phyloP scores from a whole-genome alignment of 37 sponge, comb jelly and placozoan genomes.

The Oscarella lobularis region DNA sequence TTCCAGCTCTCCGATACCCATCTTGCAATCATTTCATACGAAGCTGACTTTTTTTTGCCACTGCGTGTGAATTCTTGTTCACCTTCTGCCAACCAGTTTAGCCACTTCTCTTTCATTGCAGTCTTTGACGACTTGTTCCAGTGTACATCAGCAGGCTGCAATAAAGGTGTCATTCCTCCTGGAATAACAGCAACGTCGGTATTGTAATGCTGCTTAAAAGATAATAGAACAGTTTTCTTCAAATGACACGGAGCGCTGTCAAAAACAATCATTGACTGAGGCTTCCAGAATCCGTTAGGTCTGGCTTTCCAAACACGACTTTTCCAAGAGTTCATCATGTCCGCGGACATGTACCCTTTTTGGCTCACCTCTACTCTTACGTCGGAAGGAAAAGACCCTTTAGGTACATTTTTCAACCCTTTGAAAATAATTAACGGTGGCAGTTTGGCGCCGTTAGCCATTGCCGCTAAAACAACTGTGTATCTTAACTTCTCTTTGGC shows the following conservation, averaged over 20 bases:
- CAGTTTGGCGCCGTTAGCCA: slow-evolving; percentile 5
- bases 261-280: neutral
- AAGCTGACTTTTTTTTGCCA: neutral
- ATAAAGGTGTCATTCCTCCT: slow-evolving; percentile 7
- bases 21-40: neutral
- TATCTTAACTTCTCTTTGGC: slow-evolving; percentile 3
- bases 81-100: neutral
- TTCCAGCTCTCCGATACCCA: neutral
- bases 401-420: slow-evolving; percentile 3
- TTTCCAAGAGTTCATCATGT: neutral
- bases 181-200: neutral
- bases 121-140: slow-evolving; percentile 6
- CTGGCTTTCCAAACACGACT: neutral
- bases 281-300: neutral
- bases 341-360: neutral
- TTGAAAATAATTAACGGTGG: neutral
- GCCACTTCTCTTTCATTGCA: neutral
- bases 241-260: neutral
- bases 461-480: neutral
- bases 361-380: neutral
- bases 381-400: neutral
- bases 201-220: neutral
- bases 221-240: neutral
- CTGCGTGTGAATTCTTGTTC: neutral
- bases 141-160: neutral